Percentiles rank a stretch among this genome's conserved stretches.
These are phyloP conservation scores for Sebastes minor DNA, from an alignment of 2,797 vertebrate species.

Conservation along the genomic window DNA sequence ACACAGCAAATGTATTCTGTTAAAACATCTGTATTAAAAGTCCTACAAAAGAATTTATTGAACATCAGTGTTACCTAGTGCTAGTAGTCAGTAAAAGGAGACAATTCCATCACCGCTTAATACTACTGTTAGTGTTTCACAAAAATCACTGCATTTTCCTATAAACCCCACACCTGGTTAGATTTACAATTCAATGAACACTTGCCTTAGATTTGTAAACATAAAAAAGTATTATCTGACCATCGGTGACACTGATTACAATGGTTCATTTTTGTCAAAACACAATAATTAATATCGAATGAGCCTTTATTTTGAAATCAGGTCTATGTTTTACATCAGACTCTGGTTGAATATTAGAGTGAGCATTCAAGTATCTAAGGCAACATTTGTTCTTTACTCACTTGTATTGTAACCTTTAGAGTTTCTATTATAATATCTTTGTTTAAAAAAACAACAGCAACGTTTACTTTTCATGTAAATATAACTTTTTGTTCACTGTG, in stretches of 20 bases:
- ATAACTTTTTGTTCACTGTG: neutral
- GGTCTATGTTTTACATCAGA: neutral
- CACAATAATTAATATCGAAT: neutral
- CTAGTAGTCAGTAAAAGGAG: neutral
- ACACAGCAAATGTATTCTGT: neutral
- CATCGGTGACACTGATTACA: neutral
- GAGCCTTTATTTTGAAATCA: neutral
- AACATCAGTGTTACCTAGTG: neutral
- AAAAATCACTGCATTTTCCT: neutral
- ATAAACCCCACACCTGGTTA: neutral
- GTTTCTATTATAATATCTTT: neutral
- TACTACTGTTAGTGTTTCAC: neutral
- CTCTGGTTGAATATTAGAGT: neutral
- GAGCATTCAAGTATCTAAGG: neutral
- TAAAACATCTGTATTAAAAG: conserved; percentile 18
- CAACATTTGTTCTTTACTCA: neutral
- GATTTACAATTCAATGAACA: neutral
- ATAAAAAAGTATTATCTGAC: neutral
- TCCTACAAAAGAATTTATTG: neutral
- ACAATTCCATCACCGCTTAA: neutral
- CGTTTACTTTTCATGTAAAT: neutral
- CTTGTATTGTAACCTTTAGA: neutral
- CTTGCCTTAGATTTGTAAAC: neutral
- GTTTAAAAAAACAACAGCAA: neutral
- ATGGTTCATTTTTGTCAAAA: neutral